These are phyloP conservation scores for Gadopsis bispinosus DNA, from an alignment of 2,797 vertebrate genomes.

Conservation along the genomic window DNA sequence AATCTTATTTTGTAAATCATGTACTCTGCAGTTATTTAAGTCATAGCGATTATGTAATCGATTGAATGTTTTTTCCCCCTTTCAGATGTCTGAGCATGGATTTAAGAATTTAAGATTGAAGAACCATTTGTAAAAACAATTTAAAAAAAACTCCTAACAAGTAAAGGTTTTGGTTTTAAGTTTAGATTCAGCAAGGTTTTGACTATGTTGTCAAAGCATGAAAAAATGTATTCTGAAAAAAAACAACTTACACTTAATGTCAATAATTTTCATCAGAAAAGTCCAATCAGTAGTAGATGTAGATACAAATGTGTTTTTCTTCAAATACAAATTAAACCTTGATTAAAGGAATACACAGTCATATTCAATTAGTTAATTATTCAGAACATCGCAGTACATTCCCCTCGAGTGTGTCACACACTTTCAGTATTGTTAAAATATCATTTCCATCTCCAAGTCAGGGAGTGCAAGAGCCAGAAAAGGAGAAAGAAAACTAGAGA, in stretches of 20 bases:
- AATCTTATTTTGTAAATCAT: background rate
- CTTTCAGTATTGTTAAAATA: background rate
- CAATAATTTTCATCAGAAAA: background rate
- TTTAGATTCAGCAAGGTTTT: too few relatives aligned
- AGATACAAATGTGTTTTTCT: background rate
- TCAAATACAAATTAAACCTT: conserved; percentile 6
- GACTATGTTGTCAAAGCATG: too few relatives aligned
- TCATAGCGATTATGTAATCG: background rate
- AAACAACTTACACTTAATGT: too few relatives aligned
- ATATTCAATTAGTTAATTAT: background rate
- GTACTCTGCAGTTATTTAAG: background rate
- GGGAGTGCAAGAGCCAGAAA: conserved; percentile 16
- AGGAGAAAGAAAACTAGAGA: conserved; percentile 66
- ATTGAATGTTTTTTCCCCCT: background rate
- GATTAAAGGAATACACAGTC: background rate
- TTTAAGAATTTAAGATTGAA: background rate
- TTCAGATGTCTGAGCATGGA: background rate
- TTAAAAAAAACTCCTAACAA: too few relatives aligned
- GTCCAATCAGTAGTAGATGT: background rate
- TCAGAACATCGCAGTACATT: background rate
- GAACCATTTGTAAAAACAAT: background rate
- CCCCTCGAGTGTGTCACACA: background rate
- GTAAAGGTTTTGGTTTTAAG: too few relatives aligned
- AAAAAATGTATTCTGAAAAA: too few relatives aligned
- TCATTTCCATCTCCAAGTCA: background rate